Conservation (phyloP, 2,888 invertebrate species). For the Ophraella communa region DNA sequence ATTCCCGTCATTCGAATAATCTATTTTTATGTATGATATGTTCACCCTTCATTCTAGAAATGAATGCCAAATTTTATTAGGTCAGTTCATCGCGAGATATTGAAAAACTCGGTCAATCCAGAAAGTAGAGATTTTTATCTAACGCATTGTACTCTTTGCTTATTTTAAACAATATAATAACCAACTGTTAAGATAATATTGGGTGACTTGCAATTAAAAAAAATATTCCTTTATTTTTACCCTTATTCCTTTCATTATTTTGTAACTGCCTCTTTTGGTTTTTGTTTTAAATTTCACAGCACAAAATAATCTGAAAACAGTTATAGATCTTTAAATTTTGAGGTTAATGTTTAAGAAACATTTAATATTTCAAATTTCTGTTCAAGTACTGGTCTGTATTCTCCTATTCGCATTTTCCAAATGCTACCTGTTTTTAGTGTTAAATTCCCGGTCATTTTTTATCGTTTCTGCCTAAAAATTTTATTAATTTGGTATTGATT, state of each 20-base stretch:
- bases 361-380: not conserved
- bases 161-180: no score
- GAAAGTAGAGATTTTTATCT: no score
- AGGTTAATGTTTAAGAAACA: not conserved
- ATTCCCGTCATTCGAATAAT: slow-evolving; percentile 29
- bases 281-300: no score
- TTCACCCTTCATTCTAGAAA: slow-evolving; percentile 30
- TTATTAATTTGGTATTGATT: not conserved
- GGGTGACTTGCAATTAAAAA: no score
- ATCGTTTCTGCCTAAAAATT: not conserved
- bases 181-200: no score
- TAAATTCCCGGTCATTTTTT: not conserved
- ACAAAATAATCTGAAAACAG: no score
- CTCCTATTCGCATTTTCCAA: not conserved
- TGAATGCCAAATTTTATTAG: slow-evolving; percentile 2
- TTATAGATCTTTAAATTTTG: not conserved
- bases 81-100: not conserved
- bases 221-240: no score
- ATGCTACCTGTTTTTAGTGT: slow-evolving; percentile 1
- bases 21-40: slow-evolving; percentile 39
- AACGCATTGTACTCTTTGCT: no score
- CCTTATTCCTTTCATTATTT: no score
- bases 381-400: not conserved
- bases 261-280: no score
- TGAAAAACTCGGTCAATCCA: no score